Percentiles rank a stretch among this genome's conserved stretches.
phyloP scores from a whole-genome alignment of 2,113 vertebrate species.

The Butastur rufipennis region DNA sequence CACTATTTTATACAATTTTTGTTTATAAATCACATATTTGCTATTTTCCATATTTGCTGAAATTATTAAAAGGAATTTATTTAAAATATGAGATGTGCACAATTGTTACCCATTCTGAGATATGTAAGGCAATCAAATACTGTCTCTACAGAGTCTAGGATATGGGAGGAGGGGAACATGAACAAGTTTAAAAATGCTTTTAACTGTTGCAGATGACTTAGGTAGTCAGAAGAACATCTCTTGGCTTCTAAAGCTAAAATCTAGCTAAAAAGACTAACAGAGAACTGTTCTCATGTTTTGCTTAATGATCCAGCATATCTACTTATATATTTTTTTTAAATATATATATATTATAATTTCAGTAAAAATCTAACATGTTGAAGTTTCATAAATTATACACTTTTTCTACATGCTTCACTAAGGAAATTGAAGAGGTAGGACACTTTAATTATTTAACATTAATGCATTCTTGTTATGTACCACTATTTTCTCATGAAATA shows the following conservation, averaged over 20 bases:
- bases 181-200: not conserved
- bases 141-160: not conserved
- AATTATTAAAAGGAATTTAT: constrained; percentile 13
- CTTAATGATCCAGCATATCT: not conserved
- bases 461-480: constrained; percentile 50
- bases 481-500: constrained; percentile 47
- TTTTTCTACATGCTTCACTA: too few species aligned
- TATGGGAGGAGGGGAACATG: not conserved
- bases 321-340: not conserved
- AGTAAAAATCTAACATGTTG: too few species aligned
- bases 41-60: constrained; percentile 23
- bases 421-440: too few species aligned
- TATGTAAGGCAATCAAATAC: not conserved
- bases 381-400: too few species aligned
- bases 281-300: not conserved
- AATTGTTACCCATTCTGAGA: not conserved
- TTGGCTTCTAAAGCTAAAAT: not conserved
- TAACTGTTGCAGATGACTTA: not conserved
- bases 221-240: not conserved
- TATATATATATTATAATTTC: constrained; percentile 31
- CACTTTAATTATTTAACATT: constrained; percentile 72
- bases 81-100: not conserved
- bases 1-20: constrained; percentile 45
- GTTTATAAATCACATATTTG: constrained; percentile 41
- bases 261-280: not conserved